Evolutionary conservation across 2,113 vertebrate species (phyloP), one percentile per base, ranked within the genome.

Genomic region (Synodontis membranacea): DNA sequence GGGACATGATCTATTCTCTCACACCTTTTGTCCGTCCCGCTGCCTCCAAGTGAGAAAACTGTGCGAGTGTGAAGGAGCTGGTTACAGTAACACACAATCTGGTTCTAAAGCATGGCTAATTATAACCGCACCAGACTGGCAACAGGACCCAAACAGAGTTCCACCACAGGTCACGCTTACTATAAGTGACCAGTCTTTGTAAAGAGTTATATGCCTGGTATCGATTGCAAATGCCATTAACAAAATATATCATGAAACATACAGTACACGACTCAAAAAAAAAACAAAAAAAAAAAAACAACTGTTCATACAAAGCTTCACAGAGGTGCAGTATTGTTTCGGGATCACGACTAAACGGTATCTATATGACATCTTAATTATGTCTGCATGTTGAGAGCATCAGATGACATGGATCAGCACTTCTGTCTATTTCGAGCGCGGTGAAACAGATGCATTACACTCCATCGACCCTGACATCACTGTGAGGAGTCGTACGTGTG

Each of bases 1-100:
- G 90, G 88, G 46, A 70, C 85, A 89, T 86, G 76, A 89, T 91
- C 90, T 91, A 92, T 91, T 91, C 81, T 90, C 82, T 91, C 89
- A 90, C 89, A 88, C 86, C 78, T 86, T 91, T 83, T 88, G 91
- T 82, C 62, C 85, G 68, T 80, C 84, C 81, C 60, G 68, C 89
- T 58, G 86, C 68, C 56, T 88, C 80, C 50, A 46, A 70, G 54
- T 46, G 52, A 86, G 86, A 87, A 74, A 82, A 86, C n/a, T 70
- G 39, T 79, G 46, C 68, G 9, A 81, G 75, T 88, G 86, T 88
- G 76, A 83, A 84, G 78, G 84, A 88, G 83, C 74, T 39, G 62
- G 74, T 88, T 86, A 88, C 28, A 44, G 75, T 76, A 84, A 83
- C 84, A 64, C n/a, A 21, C 54, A 78, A 74, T 87, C 66, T 76